Evolutionary conservation across 2,888 invertebrate genomes (phyloP).

Genomic region (Pheosia tremula): DNA sequence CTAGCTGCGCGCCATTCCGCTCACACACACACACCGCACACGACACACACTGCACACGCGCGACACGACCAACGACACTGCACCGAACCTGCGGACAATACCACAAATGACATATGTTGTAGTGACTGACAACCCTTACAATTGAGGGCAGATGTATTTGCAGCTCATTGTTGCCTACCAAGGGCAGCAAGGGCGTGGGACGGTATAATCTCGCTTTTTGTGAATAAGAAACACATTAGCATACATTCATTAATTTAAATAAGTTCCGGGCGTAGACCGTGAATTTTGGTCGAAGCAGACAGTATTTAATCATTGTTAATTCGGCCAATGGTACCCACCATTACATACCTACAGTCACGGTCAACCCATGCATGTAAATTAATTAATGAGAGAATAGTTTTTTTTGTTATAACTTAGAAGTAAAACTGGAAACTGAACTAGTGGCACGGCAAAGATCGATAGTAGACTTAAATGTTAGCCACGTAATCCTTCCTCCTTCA

Average conservation of each 20-base stretch:
- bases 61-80: slow-evolving; percentile 48
- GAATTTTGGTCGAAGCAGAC: slow-evolving; percentile 1
- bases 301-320: background rate
- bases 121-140: slow-evolving; percentile 1
- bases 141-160: slow-evolving; percentile 3
- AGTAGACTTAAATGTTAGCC: too few species aligned
- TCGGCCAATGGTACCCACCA: background rate
- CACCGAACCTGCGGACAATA: slow-evolving; percentile 55
- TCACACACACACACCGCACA: slow-evolving; percentile 55
- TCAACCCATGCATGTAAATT: background rate
- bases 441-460: too few species aligned
- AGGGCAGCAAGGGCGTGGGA: background rate
- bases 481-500: too few species aligned
- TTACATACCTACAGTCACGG: background rate
- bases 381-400: background rate
- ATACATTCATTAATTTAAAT: slow-evolving; percentile 5
- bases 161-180: background rate
- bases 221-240: background rate
- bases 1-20: slow-evolving; percentile 72
- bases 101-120: slow-evolving; percentile 5
- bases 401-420: background rate
- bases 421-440: too few species aligned
- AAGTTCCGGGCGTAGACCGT: background rate
- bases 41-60: slow-evolving; percentile 54
- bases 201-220: background rate